A percentile compares a stretch with the other conserved stretches of the same genome.
phyloP scores from a whole-genome alignment of 2,888 invertebrate species.

The Spilarctia lutea region DNA sequence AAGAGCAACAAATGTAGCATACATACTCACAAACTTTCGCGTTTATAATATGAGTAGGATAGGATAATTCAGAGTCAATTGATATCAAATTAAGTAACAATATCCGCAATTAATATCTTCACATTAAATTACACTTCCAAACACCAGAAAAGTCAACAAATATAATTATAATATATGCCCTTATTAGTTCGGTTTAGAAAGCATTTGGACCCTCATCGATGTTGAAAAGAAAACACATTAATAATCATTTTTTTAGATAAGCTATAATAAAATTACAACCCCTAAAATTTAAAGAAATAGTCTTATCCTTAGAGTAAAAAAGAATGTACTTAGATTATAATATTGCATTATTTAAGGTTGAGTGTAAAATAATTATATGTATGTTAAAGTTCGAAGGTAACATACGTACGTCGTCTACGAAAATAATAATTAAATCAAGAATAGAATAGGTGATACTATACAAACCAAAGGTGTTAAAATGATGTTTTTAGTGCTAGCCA shows the following conservation, averaged over 20 bases:
- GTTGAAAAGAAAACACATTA: no score
- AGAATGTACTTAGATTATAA: background rate
- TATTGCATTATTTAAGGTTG: no score
- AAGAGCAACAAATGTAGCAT: no score
- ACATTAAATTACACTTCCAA: constrained; percentile 5
- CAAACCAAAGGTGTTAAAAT: no score
- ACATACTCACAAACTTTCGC: no score
- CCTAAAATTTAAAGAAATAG: background rate
- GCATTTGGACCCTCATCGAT: background rate
- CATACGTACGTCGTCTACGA: no score
- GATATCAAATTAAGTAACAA: constrained; percentile 3
- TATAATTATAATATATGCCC: constrained; percentile 1
- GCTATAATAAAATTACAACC: background rate
- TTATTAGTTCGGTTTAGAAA: background rate
- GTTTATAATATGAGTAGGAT: no score
- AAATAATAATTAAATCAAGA: no score
- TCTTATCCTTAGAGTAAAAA: background rate
- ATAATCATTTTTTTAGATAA: background rate
- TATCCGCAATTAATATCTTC: background rate
- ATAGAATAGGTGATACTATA: no score
- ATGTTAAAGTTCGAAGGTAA: background rate
- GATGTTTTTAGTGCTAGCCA: no score
- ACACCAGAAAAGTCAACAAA: background rate
- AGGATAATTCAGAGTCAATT: constrained; percentile 11
- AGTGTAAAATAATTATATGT: no score